Base-by-base conservation (phyloP, 2,888 invertebrate genomes). In the Archips xylosteana region DNA sequence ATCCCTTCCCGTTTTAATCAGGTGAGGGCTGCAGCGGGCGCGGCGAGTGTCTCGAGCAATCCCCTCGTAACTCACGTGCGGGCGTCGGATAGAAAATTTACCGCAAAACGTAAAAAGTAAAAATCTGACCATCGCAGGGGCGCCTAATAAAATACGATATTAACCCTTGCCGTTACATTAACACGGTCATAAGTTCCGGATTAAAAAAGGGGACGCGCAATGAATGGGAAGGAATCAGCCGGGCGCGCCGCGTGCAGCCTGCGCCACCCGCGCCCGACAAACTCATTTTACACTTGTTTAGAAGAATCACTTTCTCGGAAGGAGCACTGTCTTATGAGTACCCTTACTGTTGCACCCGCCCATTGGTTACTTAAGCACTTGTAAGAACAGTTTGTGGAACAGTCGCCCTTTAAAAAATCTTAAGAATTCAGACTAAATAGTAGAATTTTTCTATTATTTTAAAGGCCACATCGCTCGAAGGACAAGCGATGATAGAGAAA, bases 151-250 rank as follows among this genome's bases (percentile, higher is more conserved):
- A 89, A 88, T 86, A 89, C 85, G 88, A 87, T 88, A 90, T 90
- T 90, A 89, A 89, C 89, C 90, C 90, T 86, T 83, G 84, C 83
- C 84, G 84, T 86, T 82, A 87, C 87, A 84, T 89, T 89, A 89
- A 90, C 90, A 90, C 89, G 89, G 85, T 90, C 91, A 89, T 91
- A 91, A 90, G 90, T 89, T 91, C 85, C 84, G 89, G 90, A 90
- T 90, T 91, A 90, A 91, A 90, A 90, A 89, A 87, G 87, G 87
- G 83, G 79, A 69, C 68, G 72, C 79, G 80, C 83, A 84, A 82
- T 85, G 86, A 86, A 87, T 83, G 83, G 86, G 79, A 83, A 82
- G 82, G 79, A 83, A 84, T 83, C 82, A 79, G 80, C 81, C 76
- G 34, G 77, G 83, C 81, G 78, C 76, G 81, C 5, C 39, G 39